These are phyloP conservation scores for Zaprionus kolodkinae DNA, from an alignment of 1,140 invertebrate species.

Conservation along the genomic window DNA sequence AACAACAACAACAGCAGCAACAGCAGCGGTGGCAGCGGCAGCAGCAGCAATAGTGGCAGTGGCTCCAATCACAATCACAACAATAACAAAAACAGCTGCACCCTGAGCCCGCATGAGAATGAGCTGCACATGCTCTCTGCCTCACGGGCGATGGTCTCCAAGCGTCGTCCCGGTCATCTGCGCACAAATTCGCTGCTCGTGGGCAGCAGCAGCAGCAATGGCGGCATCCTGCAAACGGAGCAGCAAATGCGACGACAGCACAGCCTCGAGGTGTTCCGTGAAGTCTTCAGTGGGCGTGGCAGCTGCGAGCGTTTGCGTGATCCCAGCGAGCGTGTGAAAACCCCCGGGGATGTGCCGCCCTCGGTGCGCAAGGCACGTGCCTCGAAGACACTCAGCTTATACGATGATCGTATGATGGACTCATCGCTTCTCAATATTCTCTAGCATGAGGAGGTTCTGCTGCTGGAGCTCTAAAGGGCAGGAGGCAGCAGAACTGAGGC, in stretches of 20 bases:
- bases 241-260: conserved; percentile 85
- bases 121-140: conserved; percentile 59
- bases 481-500: conserved; percentile 53
- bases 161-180: conserved; percentile 67
- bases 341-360: conserved; percentile 91
- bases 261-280: conserved; percentile 89
- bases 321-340: conserved; percentile 91
- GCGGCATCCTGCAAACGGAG: conserved; percentile 44
- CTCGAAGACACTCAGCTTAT: conserved; percentile 90
- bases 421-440: conserved; percentile 84
- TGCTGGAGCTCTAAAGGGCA: conserved; percentile 76
- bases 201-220: conserved; percentile 24
- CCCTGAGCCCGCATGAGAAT: conserved; percentile 48
- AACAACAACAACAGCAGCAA: conserved; percentile 31
- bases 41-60: too few species aligned
- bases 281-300: conserved; percentile 86
- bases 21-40: conserved; percentile 5
- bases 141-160: conserved; percentile 32
- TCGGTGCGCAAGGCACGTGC: conserved; percentile 88
- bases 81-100: conserved; percentile 48
- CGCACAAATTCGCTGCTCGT: conserved; percentile 72
- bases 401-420: conserved; percentile 94
- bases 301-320: conserved; percentile 88
- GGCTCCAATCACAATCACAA: conserved; percentile 43
- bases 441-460: conserved; percentile 84